A percentile compares a stretch with the other conserved stretches of the same genome.
These are phyloP conservation scores for Trachythela sp. DNA, from an alignment of 64 coral and sea anemone species.

Conservation along the genomic window DNA sequence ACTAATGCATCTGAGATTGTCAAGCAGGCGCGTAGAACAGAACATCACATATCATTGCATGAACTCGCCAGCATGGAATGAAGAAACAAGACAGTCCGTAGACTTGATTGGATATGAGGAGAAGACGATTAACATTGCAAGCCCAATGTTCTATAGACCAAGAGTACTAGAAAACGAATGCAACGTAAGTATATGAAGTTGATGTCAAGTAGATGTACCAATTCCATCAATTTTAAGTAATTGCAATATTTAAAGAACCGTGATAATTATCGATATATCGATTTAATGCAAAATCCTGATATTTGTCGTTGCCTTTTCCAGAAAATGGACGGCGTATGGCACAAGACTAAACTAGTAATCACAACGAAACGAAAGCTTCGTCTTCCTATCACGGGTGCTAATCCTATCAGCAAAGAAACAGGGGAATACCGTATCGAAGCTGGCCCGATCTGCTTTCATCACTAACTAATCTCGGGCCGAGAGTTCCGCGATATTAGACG, in stretches of 20 bases:
- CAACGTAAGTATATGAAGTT: neutral
- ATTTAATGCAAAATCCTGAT: too few relatives aligned
- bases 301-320: neutral
- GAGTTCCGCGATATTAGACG: neutral
- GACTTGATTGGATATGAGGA: neutral
- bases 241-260: too few relatives aligned
- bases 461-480: neutral
- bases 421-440: neutral
- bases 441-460: neutral
- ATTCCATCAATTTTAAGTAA: too few relatives aligned
- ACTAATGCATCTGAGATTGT: neutral
- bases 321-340: neutral
- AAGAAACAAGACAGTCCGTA: neutral
- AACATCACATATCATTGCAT: neutral
- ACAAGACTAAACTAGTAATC: neutral
- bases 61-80: neutral
- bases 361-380: neutral
- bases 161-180: neutral
- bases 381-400: neutral
- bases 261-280: too few relatives aligned
- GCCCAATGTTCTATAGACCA: neutral
- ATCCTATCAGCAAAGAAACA: neutral
- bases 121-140: neutral
- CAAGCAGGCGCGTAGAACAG: neutral
- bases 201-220: too few relatives aligned